Percentiles rank a stretch among this genome's conserved stretches.
Evolutionary conservation across 2,797 vertebrate genomes (phyloP).

Genomic region (Melanotaenia nigrans): DNA sequence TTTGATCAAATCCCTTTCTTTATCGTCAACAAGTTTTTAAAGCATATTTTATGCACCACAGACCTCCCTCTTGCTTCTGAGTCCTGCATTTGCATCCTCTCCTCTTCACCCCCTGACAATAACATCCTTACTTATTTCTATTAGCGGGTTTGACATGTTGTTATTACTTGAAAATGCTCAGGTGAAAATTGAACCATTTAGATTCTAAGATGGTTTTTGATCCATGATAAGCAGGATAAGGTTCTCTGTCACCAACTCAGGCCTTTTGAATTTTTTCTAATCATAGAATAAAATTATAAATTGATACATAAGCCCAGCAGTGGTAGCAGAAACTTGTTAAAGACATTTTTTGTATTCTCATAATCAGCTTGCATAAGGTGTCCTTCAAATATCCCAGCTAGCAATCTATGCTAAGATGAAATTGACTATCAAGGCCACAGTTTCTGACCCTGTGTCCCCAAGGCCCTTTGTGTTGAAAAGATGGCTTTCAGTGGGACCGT

Average conservation of each 20-base stretch:
- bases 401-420: constrained; percentile 11
- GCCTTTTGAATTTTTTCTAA: not conserved
- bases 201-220: constrained; percentile 9
- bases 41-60: not conserved
- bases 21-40: not conserved
- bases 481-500: constrained; percentile 24
- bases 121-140: not conserved
- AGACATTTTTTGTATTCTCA: not conserved
- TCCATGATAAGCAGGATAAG: constrained; percentile 1
- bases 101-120: not conserved
- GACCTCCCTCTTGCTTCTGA: not conserved
- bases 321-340: not conserved
- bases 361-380: not conserved
- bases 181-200: not conserved
- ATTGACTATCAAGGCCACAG: constrained; percentile 1
- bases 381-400: constrained; percentile 5
- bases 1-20: not conserved
- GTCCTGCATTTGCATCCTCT: not conserved
- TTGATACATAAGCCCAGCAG: not conserved
- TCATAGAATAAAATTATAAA: not conserved
- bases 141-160: constrained; percentile 2
- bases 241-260: constrained; percentile 16
- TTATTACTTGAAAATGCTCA: not conserved
- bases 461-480: constrained; percentile 45
- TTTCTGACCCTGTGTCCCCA: constrained; percentile 35